These are phyloP conservation scores for Colossoma macropomum DNA, from an alignment of 2,113 vertebrate genomes.

Conservation along the genomic window DNA sequence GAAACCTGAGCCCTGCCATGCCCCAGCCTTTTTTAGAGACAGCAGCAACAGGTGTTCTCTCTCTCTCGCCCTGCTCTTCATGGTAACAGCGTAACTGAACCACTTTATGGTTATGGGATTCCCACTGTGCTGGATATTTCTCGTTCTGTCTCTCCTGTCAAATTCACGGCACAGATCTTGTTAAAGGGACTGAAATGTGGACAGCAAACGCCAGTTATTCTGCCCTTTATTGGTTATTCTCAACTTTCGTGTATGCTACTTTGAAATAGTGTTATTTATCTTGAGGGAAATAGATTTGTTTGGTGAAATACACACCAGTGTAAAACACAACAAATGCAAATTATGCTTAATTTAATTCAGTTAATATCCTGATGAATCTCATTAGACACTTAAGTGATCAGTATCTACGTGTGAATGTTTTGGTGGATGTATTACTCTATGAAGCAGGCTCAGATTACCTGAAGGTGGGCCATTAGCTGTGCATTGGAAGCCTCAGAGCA, in stretches of 20 bases:
- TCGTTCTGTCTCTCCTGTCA: neutral
- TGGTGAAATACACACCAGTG: neutral
- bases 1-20: slow-evolving; percentile 55
- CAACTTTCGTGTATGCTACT: neutral
- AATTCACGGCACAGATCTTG: neutral
- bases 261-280: neutral
- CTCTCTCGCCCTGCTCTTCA: slow-evolving; percentile 16
- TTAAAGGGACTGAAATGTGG: neutral
- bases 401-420: neutral
- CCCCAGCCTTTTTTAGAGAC: slow-evolving; percentile 56
- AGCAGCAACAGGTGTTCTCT: slow-evolving; percentile 53
- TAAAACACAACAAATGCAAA: neutral
- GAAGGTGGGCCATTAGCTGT: slow-evolving; percentile 12
- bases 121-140: slow-evolving; percentile 20
- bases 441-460: slow-evolving; percentile 4
- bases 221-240: neutral
- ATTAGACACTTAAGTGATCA: neutral
- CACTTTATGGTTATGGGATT: slow-evolving; percentile 20
- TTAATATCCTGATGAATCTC: neutral
- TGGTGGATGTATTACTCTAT: neutral
- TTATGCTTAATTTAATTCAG: neutral
- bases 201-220: neutral
- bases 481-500: slow-evolving; percentile 5
- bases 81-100: slow-evolving; percentile 44
- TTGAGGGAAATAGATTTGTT: neutral